Percentiles rank a stretch among this genome's conserved stretches.
These are phyloP conservation scores for Ciona savignyi DNA, from an alignment of 23 tunicate genomes.

Conservation along the genomic window DNA sequence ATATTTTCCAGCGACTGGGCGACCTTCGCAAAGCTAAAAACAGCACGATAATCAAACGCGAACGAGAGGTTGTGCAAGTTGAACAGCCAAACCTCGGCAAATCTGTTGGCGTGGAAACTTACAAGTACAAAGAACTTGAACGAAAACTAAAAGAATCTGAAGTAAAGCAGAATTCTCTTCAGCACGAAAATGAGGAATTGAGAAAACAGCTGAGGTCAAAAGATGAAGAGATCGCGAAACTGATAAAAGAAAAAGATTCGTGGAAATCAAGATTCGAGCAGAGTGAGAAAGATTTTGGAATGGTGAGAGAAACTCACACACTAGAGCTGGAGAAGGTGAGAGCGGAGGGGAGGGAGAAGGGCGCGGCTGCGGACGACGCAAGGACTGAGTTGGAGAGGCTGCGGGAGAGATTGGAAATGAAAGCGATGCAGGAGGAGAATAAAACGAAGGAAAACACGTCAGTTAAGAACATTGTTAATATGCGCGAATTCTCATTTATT, in stretches of 20 bases:
- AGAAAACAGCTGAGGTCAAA: not conserved
- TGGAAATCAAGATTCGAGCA: constrained; percentile 52
- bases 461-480: constrained; percentile 3
- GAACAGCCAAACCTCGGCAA: constrained; percentile 76
- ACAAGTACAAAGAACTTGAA: constrained; percentile 72
- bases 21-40: constrained; percentile 89
- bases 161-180: not conserved
- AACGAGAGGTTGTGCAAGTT: constrained; percentile 83
- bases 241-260: constrained; percentile 11
- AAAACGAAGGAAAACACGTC: constrained; percentile 60
- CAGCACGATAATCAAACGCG: constrained; percentile 76
- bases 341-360: constrained; percentile 28
- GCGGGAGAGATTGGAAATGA: constrained; percentile 70
- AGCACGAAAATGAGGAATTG: constrained; percentile 7
- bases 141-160: constrained; percentile 34
- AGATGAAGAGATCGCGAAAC: not conserved
- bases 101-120: constrained; percentile 62
- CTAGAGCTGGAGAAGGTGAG: constrained; percentile 3
- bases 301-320: constrained; percentile 5
- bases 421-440: constrained; percentile 87
- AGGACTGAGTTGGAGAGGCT: constrained; percentile 43
- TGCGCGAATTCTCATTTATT: too few species aligned
- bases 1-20: constrained; percentile 52
- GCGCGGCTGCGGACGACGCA: constrained; percentile 37
- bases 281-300: constrained; percentile 13